phyloP scores from a whole-genome alignment of 2,797 vertebrate species.

The Fistularia commersonii region DNA sequence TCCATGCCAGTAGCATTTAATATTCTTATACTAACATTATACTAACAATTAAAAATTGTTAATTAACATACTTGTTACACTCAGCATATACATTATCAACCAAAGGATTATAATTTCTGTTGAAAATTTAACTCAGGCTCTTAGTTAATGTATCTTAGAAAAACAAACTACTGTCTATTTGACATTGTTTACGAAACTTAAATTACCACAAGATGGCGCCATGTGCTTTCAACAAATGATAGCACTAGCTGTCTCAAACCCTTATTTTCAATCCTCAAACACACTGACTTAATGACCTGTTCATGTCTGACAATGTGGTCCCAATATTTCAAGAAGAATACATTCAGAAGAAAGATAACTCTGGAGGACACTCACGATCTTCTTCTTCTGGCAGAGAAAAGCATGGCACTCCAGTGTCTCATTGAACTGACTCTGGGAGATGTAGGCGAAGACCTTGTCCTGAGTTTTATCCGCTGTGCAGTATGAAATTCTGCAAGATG shows the following conservation, averaged over 20 bases:
- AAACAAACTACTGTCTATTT: no score
- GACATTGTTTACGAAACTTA: neutral
- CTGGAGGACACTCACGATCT: slow-evolving; percentile 79
- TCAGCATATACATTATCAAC: no score
- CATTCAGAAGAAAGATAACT: neutral
- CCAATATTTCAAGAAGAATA: neutral
- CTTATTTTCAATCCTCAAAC: neutral
- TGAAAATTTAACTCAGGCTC: no score
- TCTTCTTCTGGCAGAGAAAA: slow-evolving; percentile 91
- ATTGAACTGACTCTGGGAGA: slow-evolving; percentile 86
- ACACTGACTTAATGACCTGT: neutral
- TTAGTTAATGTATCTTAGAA: no score
- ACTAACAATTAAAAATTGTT: no score
- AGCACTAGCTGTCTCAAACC: neutral
- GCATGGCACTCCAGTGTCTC: slow-evolving; percentile 90
- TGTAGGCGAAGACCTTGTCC: slow-evolving; percentile 91
- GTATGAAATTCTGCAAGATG: slow-evolving; percentile 84
- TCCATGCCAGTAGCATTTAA: no score
- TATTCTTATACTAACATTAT: no score
- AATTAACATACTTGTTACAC: no score
- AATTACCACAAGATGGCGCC: slow-evolving; percentile 59
- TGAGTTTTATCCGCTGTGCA: slow-evolving; percentile 94
- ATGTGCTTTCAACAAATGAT: slow-evolving; percentile 15
- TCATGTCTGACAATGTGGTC: neutral
- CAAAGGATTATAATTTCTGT: no score